A percentile compares a stretch with the other conserved stretches of the same genome.
Evolutionary conservation across 2,113 vertebrate genomes (phyloP).

Genomic region (Otis tarda): DNA sequence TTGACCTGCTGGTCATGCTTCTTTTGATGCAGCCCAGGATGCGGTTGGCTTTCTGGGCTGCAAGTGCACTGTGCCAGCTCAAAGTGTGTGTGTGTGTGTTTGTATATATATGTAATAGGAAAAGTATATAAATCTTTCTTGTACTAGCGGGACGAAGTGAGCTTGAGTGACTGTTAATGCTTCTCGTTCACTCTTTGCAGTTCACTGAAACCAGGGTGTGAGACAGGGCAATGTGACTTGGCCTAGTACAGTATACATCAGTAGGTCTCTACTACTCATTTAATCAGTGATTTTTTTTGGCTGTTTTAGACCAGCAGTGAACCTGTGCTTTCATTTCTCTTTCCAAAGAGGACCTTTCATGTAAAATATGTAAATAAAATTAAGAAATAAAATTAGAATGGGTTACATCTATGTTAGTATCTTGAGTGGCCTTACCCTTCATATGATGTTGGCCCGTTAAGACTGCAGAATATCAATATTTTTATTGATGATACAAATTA

Average conservation of each 20-base stretch:
- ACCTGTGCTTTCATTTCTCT: neutral
- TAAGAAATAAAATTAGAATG: neutral
- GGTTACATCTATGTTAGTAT: neutral
- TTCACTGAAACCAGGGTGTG: neutral
- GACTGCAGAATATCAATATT: neutral
- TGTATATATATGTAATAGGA: neutral
- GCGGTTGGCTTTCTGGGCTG: too few relatives aligned
- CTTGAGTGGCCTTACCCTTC: neutral
- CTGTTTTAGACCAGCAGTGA: neutral
- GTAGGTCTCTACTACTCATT: neutral
- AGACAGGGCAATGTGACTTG: neutral
- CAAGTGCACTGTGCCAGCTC: too few relatives aligned
- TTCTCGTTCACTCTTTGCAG: neutral
- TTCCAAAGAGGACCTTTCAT: neutral
- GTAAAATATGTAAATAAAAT: neutral
- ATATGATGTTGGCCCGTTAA: neutral
- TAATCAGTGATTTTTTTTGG: neutral
- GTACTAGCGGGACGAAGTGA: neutral
- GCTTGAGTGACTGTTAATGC: neutral
- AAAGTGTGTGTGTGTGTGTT: neutral
- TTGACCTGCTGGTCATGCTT: too few relatives aligned
- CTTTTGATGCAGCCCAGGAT: too few relatives aligned
- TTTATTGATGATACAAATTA: neutral
- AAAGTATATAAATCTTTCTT: neutral
- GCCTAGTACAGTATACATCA: fast-evolving